Conservation (phyloP, 2,888 invertebrate genomes). For the Sesia bembeciformis region DNA sequence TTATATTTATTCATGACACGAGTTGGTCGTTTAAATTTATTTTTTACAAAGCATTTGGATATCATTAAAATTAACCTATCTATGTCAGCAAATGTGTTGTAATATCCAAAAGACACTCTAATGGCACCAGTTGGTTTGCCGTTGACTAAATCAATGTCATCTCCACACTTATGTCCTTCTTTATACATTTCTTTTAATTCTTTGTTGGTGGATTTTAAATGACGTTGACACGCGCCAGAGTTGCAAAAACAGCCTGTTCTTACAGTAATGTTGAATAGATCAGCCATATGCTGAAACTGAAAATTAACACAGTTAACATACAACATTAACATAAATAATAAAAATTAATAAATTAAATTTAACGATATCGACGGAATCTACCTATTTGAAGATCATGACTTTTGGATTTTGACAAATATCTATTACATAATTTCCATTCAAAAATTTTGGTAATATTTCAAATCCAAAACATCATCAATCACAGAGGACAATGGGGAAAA, state of each 20-base stretch:
- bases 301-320: constrained; percentile 10
- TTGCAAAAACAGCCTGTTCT: constrained; percentile 98
- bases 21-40: constrained; percentile 31
- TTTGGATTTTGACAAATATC: no score
- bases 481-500: no score
- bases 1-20: constrained; percentile 26
- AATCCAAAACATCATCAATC: no score
- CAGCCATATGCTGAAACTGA: constrained; percentile 91
- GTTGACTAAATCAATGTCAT: constrained; percentile 87
- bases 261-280: constrained; percentile 87
- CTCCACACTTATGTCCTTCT: constrained; percentile 94
- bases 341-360: neutral
- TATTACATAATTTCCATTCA: no score
- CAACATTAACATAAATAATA: no score
- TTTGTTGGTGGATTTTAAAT: constrained; percentile 79
- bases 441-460: no score
- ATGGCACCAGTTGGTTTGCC: constrained; percentile 94
- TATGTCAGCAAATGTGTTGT: constrained; percentile 84
- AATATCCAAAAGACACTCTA: constrained; percentile 93
- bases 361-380: neutral
- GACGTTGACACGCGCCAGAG: constrained; percentile 93
- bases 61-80: constrained; percentile 83
- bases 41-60: constrained; percentile 79
- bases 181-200: constrained; percentile 85
- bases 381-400: no score